phyloP scores from a whole-genome alignment of 2,888 invertebrate species.

The Caenorhabditis drosophilae region DNA sequence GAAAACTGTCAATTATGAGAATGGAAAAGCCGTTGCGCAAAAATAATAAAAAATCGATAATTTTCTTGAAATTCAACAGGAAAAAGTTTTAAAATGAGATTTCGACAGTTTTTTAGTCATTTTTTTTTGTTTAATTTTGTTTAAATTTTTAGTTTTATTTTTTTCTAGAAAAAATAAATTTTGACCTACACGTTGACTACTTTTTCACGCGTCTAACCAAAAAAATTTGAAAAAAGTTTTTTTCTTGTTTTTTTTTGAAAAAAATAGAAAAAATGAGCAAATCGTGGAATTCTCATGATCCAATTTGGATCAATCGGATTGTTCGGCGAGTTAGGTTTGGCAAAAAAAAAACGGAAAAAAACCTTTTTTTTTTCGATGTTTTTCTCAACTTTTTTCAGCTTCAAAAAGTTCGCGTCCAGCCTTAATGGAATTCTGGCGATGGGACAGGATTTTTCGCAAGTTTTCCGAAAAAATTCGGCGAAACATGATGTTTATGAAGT shows the following conservation, averaged over 20 bases:
- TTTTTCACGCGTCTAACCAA: neutral
- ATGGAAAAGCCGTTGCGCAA: slow-evolving; percentile 74
- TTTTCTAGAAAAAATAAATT: neutral
- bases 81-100: too few species aligned
- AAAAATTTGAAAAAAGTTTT: too few species aligned
- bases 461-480: neutral
- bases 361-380: neutral
- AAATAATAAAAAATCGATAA: slow-evolving; percentile 17
- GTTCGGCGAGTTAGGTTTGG: neutral
- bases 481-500: neutral
- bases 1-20: slow-evolving; percentile 85
- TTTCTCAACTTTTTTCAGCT: neutral
- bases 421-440: neutral
- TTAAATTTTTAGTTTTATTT: neutral
- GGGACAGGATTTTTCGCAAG: neutral
- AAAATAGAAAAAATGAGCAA: neutral
- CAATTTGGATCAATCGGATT: neutral
- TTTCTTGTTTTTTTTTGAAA: neutral
- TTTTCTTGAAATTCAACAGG: too few species aligned
- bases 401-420: neutral
- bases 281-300: neutral
- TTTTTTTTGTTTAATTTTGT: too few species aligned
- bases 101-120: too few species aligned
- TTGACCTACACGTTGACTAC: neutral
- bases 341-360: too few species aligned